phyloP scores from a whole-genome alignment of 2,888 invertebrate genomes.

The Drosophila rubida region DNA sequence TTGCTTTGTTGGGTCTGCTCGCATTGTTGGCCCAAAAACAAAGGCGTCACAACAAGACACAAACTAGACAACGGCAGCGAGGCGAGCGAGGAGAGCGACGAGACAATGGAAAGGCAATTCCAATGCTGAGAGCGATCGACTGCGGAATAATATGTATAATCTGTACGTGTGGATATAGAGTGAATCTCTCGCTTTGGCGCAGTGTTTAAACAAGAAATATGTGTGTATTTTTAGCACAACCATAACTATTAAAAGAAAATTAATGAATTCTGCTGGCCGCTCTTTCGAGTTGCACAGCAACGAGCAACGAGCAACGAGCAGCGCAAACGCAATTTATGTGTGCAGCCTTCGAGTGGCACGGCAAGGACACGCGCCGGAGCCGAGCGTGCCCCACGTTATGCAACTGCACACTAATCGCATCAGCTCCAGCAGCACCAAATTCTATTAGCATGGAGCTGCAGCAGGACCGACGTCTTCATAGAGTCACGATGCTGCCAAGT shows the following conservation, averaged over 20 bases:
- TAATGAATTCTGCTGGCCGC: slow-evolving; percentile 64
- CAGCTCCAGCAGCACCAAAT: slow-evolving; percentile 58
- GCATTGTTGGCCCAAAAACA: slow-evolving; percentile 69
- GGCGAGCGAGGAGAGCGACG: slow-evolving; percentile 7
- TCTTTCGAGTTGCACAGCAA: slow-evolving; percentile 45
- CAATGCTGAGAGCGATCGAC: slow-evolving; percentile 22
- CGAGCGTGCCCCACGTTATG: slow-evolving; percentile 52
- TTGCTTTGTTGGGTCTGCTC: slow-evolving; percentile 24
- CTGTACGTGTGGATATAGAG: slow-evolving; percentile 5
- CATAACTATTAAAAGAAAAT: slow-evolving; percentile 69
- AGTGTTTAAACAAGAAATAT: slow-evolving; percentile 64
- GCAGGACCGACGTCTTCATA: slow-evolving; percentile 30
- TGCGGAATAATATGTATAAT: background rate
- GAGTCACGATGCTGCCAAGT: slow-evolving; percentile 29
- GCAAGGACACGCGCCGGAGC: slow-evolving; percentile 35
- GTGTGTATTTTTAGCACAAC: slow-evolving; percentile 69
- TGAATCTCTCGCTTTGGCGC: slow-evolving; percentile 31
- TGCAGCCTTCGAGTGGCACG: slow-evolving; percentile 28
- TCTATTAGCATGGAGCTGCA: slow-evolving; percentile 66
- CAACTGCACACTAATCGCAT: slow-evolving; percentile 68
- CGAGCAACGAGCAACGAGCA: no score
- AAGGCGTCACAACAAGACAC: slow-evolving; percentile 72
- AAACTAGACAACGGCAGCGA: slow-evolving; percentile 62
- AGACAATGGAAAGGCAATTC: slow-evolving; percentile 30
- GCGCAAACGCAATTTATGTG: slow-evolving; percentile 4